phyloP scores from a whole-genome alignment of 2,797 vertebrate genomes.

The Morelia viridis region DNA sequence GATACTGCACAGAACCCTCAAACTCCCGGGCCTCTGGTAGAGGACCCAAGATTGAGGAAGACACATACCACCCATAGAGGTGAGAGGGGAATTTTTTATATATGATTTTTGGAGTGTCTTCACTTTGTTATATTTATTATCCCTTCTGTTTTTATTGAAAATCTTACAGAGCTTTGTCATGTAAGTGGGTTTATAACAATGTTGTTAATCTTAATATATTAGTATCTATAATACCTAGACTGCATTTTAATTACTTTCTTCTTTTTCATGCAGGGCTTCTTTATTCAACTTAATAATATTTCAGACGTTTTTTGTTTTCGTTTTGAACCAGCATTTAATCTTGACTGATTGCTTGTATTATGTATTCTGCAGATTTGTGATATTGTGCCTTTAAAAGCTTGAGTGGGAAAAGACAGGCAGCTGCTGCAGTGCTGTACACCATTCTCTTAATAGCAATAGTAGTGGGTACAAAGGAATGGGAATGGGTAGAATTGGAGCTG shows the following conservation, averaged over 20 bases:
- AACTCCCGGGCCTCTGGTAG: no score
- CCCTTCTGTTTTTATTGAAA: background rate
- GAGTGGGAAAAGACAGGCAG: background rate
- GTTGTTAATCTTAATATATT: background rate
- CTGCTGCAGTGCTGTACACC: background rate
- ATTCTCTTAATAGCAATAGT: background rate
- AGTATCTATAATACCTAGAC: background rate
- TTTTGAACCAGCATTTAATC: background rate
- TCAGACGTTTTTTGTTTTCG: background rate
- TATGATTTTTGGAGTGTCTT: background rate
- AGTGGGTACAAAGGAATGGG: background rate
- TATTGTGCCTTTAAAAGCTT: background rate
- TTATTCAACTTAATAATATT: background rate
- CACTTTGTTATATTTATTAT: background rate
- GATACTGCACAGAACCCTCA: no score
- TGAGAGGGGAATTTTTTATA: no score
- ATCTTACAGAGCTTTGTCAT: background rate
- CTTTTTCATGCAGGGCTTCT: background rate
- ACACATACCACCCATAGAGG: no score
- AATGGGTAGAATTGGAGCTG: background rate
- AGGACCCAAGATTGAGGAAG: no score
- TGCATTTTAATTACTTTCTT: background rate
- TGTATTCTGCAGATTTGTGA: background rate
- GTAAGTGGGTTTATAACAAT: background rate
- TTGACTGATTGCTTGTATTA: background rate